Base-by-base conservation (phyloP, 2,888 invertebrate genomes). In the Rhaphigaster nebulosa region DNA sequence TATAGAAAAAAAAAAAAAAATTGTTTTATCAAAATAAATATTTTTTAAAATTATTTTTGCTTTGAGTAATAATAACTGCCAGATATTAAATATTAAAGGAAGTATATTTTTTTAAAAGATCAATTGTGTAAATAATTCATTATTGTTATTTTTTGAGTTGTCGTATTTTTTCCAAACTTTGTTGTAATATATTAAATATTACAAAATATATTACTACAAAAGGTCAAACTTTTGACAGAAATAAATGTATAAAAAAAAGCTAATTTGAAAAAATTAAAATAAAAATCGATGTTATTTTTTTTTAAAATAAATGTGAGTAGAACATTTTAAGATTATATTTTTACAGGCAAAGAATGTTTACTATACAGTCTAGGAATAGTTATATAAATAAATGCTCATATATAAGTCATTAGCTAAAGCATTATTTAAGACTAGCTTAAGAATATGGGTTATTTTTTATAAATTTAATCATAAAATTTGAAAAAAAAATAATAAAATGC, bases 401-500 rank as follows among this genome's bases (percentile, higher is more conserved):
- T 88, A 50, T 60, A 41, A 60, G 60, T 60, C 54, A 88, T 50
- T 60, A 88, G 60, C 29, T 60, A 60, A 54, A 56, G 26, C 6
- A 56, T 34, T 60, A 88, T 45, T 88, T 56, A 54, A 88, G 84
- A 50, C 13, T 84, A 84, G 84, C n/a, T 45, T 84, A 84, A 84
- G 84, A n/a, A 45, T 45, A 84, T 38, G 84, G 84, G 84, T n/a
- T 84, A 84, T 41, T 84, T 70, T 84, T 50, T 45, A 50, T 45
- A 45, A 84, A 84, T 84, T 84, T 84, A 84, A 84, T 50, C 45
- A 50, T 84, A 84, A 84, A 84, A 41, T 41, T 45, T 45, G 84
- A 84, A 84, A 84, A 84, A 84, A 84, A 50, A 84, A 84, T 84
- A 84, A 84, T 50, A 84, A 50, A 84, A 84, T 84, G 84, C 84